Evolutionary conservation across 2,888 invertebrate species (phyloP).

Genomic region (Oscheius onirici): DNA sequence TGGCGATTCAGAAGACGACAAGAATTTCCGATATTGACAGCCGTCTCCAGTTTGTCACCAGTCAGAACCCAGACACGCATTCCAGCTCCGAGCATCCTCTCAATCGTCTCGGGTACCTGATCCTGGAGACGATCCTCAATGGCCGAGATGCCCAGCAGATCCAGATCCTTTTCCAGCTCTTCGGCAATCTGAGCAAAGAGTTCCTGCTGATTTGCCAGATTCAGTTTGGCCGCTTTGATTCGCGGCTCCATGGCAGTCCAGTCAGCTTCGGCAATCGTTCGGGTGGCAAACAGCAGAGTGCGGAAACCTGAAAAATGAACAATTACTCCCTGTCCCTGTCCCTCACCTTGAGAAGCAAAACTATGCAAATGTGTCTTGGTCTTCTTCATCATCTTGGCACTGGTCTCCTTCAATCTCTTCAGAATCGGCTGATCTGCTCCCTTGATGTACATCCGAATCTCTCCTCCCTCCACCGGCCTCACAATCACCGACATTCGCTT

Average conservation of each 20-base stretch:
- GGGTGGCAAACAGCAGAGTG: conserved; percentile 89
- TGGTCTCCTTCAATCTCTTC: conserved; percentile 51
- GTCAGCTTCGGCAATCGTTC: conserved; percentile 81
- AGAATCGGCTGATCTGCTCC: conserved; percentile 78
- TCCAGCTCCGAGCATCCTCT: conserved; percentile 86
- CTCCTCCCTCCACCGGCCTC: conserved; percentile 80
- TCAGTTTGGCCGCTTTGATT: conserved; percentile 82
- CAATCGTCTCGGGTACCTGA: conserved; percentile 92
- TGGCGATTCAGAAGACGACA: conserved; percentile 84
- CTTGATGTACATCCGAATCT: conserved; percentile 77
- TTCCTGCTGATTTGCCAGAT: conserved; percentile 6
- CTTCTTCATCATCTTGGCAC: not conserved
- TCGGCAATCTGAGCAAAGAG: conserved; percentile 23
- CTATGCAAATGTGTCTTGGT: conserved; percentile 81
- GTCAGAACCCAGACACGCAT: conserved; percentile 88
- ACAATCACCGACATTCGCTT: conserved; percentile 97
- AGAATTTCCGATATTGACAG: conserved; percentile 92
- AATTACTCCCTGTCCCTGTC: no score
- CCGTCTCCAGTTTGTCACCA: conserved; percentile 98
- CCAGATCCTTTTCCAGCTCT: conserved; percentile 36
- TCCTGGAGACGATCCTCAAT: conserved; percentile 50
- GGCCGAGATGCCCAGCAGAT: conserved; percentile 42
- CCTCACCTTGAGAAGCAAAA: conserved; percentile 80
- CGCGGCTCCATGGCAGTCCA: conserved; percentile 87
- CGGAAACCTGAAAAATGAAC: conserved; percentile 76